Evolutionary conservation across 2,888 invertebrate genomes (phyloP), one percentile per base, ranked within the genome.

Genomic region (Nebria salina): DNA sequence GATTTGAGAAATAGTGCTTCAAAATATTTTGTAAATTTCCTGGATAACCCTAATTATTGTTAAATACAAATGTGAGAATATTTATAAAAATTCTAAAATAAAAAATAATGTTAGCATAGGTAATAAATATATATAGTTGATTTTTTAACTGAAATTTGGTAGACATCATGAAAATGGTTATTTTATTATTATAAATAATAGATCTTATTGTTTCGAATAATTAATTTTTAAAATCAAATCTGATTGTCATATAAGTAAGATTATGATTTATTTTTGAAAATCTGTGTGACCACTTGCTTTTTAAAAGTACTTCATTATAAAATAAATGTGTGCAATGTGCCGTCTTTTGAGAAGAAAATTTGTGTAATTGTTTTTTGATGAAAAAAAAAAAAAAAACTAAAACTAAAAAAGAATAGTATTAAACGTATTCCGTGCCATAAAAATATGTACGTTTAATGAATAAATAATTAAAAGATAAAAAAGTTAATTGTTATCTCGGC

Each of bases 381-480:
- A 54, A 54, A 54, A 54, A 4, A 13, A 54, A 54, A 54, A 54
- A 20, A 54, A 54, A 54, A 54, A 54, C 13, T 54, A 54, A 54
- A 54, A 54, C 54, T 54, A 54, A 54, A 8, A 54, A 54, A 54
- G 54, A 54, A 70, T 79, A 79, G 75, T 41, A 74, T 80, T 79
- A 80, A 75, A 80, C 66, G 75, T 41, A 80, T 80, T 80, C 80
- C 80, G 80, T 80, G 80, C 80, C 80, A 80, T 80, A 80, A 80
- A 54, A 54, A 54, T 54, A 54, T 54, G 54, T 54, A 54, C 54
- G 54, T 54, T 54, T 54, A 54, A 54, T 54, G 54, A 54, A 75
- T 75, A 43, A 80, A 80, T 70, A 75, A 70, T 75, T 25, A 73
- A 15, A 73, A 41, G 43, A 75, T 75, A 79, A 75, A 75, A 75